Evolutionary conservation across 2,797 vertebrate genomes (phyloP), one percentile per base, ranked within the genome.

Genomic region (Pipistrellus nathusii): DNA sequence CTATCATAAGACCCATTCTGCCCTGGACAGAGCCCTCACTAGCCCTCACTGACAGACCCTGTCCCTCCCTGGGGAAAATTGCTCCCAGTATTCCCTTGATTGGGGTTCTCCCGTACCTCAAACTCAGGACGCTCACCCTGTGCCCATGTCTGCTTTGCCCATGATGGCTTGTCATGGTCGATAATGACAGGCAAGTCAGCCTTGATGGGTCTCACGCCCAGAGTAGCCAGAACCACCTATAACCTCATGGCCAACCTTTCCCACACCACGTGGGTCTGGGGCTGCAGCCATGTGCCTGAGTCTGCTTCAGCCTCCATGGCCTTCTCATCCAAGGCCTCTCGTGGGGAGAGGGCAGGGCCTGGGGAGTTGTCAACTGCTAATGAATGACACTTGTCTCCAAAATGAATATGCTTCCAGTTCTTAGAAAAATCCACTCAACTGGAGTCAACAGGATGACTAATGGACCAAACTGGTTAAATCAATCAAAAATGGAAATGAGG

Each of bases 381-480:
- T 90, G 94, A 96, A 96, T 88, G 89, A 76, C 13, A 69, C 59
- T 85, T 14, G 3, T 76, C 75, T 96, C 75, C 72, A 76, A 95
- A 97, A 96, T 94, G 94, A 96, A 97, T 94, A 96, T 73, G 91
- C 95, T 69, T 94, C 77, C 46, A 84, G 73, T 95, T 93, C 85
- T 96, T 85, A 88, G 83, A 76, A 95, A 95, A 93, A 96, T 27
- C 35, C 88, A 88, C 69, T 96, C 89, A 73, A 88, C 66, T 96
- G 88, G 73, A 94, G 85, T 94, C 82, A 94, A 94, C 30, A 75
- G 94, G 84, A 97, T 97, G 92, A 96, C 88, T 97, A 97, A 96
- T 96, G 88, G 95, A 96, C 86, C 92, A 82, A 94, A 95, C 85
- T 90, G 82, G 94, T 94, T 93, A 96, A 93, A 92, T 83, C 88